Evolutionary conservation across 2,888 invertebrate genomes (phyloP), one percentile per base, ranked within the genome.

Genomic region (Epinotia nisella): DNA sequence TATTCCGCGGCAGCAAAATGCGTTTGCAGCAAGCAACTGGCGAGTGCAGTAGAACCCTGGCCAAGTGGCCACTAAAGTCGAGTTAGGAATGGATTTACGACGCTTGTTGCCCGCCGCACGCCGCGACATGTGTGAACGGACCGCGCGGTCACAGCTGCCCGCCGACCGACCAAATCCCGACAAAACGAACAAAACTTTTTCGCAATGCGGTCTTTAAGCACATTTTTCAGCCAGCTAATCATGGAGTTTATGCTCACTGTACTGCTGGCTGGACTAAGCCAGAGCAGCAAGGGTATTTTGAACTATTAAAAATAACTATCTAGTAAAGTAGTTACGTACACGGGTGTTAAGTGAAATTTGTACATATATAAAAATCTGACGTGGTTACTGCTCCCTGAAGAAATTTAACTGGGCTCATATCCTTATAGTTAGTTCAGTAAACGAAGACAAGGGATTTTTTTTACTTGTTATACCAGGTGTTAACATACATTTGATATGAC

Each of bases 21-120:
- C 86, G 85, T 84, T 64, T 85, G 83, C 84, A 85, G 85, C 85
- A 83, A 83, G 83, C 82, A 78, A 76, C 74, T 79, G 80, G 82
- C 78, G 72, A 71, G 75, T 51, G 69, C 74, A 77, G 78, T 81
- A 81, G 81, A 83, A 78, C 79, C 78, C 79, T 78, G 80, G 80
- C 81, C 75, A 78, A 75, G 76, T 75, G 79, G 78, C 83, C 82
- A 85, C 85, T 86, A 85, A 85, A 85, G 82, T 89, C 89, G 88
- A 91, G 89, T 92, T 92, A 90, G 87, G 82, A 87, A 87, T 86
- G 89, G 89, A 92, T 93, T 93, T 92, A 92, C 90, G 88, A 85
- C 82, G 77, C 80, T 78, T 79, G 80, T 80, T 71, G 75, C 74
- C 68, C 35, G 78, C 75, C 79, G 78, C 82, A 81, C 82, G 72